Conservation (phyloP, 1,140 invertebrate species). For the Drosophila repleta region DNA sequence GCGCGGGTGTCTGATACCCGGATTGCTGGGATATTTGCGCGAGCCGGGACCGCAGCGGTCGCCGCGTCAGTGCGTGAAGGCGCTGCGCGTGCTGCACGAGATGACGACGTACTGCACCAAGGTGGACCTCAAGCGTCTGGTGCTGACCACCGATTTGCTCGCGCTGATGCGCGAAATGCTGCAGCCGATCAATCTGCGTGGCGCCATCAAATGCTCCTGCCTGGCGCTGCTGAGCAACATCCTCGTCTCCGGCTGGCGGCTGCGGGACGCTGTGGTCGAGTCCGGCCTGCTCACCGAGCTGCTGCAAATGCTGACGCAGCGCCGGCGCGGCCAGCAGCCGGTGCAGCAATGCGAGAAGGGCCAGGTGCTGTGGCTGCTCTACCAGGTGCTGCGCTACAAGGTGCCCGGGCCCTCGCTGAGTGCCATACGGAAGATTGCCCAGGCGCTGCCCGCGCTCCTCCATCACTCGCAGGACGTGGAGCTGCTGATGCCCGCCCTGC, state of each 20-base stretch:
- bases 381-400: conserved; percentile 44
- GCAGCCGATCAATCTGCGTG: background rate
- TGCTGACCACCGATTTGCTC: conserved; percentile 29
- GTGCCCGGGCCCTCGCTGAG: conserved; percentile 17
- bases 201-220: conserved; percentile 21
- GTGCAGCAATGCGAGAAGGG: conserved; percentile 6
- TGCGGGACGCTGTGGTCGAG: conserved; percentile 43
- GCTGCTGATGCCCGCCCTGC: conserved; percentile 31
- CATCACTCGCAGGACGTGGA: conserved; percentile 20
- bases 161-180: conserved; percentile 11
- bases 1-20: conserved; percentile 7
- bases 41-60: conserved; percentile 3
- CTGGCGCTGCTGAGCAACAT: conserved; percentile 43
- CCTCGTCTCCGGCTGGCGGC: conserved; percentile 31
- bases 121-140: conserved; percentile 42
- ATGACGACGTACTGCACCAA: conserved; percentile 45
- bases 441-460: background rate
- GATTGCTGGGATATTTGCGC: conserved; percentile 3
- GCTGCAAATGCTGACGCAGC: conserved; percentile 1
- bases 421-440: conserved; percentile 22
- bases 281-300: conserved; percentile 30
- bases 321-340: background rate
- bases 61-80: conserved; percentile 35
- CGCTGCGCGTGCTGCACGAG: conserved; percentile 42
- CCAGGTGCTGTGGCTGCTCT: conserved; percentile 39